Percentiles rank a stretch among this genome's conserved stretches.
These are phyloP conservation scores for Silurus lanzhouensis DNA, from an alignment of 2,797 vertebrate genomes.

Conservation along the genomic window DNA sequence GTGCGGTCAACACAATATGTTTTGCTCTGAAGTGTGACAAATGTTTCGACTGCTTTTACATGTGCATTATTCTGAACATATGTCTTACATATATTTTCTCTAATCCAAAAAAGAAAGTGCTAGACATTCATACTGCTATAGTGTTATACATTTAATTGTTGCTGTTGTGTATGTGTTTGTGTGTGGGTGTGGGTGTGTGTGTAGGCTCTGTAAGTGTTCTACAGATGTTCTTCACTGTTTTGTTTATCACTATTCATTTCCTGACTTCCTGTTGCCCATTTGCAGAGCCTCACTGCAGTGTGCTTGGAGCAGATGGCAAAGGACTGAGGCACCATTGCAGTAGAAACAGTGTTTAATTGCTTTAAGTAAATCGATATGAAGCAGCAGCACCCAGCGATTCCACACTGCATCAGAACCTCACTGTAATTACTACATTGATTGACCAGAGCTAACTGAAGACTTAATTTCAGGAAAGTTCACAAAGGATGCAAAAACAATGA, in stretches of 20 bases:
- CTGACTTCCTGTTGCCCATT: constrained; percentile 53
- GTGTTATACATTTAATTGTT: background rate
- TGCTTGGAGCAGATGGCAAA: constrained; percentile 71
- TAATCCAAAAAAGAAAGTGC: background rate
- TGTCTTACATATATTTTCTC: background rate
- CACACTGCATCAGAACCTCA: constrained; percentile 68
- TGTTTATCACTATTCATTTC: constrained; percentile 45
- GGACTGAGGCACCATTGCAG: constrained; percentile 68
- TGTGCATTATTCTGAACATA: constrained; percentile 3
- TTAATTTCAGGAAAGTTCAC: constrained; percentile 68
- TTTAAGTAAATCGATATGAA: constrained; percentile 76
- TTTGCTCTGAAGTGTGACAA: constrained; percentile 14
- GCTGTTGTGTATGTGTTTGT: constrained; percentile 8
- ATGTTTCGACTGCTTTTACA: background rate
- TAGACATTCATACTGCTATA: constrained; percentile 3
- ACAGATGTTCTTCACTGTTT: constrained; percentile 40
- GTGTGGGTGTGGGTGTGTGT: background rate
- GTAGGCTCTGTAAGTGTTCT: constrained; percentile 19
- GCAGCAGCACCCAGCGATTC: constrained; percentile 64
- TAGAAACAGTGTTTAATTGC: constrained; percentile 75
- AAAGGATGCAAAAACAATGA: constrained; percentile 34
- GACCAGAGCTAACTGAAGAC: constrained; percentile 69
- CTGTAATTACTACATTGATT: constrained; percentile 77
- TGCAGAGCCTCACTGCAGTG: constrained; percentile 51
- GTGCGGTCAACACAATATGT: constrained; percentile 3